Percentiles rank a stretch among this genome's conserved stretches.
Evolutionary conservation across 2,888 invertebrate species (phyloP).

Genomic region (Camptogramma bilineatum): DNA sequence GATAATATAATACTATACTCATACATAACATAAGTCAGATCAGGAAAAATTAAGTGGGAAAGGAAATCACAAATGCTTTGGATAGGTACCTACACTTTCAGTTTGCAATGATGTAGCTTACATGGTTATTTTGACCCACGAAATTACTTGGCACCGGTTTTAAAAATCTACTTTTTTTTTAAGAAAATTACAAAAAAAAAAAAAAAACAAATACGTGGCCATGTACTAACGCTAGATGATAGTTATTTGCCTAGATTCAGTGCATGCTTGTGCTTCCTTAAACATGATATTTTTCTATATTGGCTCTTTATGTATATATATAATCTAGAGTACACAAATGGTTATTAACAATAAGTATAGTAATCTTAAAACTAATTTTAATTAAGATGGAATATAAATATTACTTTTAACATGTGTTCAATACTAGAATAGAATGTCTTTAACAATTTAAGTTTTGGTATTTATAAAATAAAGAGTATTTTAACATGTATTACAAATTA

Average conservation of each 20-base stretch:
- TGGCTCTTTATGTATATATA: neutral
- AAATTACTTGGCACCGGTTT: neutral
- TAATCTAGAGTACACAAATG: constrained; percentile 13
- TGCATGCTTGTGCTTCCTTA: neutral
- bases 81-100: neutral
- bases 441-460: constrained; percentile 15
- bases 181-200: too few relatives aligned
- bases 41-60: too few relatives aligned
- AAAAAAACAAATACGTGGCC: neutral
- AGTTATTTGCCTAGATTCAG: neutral
- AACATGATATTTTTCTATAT: constrained; percentile 13
- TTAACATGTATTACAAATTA: constrained; percentile 20
- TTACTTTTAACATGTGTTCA: constrained; percentile 1
- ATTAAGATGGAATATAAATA: constrained; percentile 20
- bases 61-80: too few relatives aligned
- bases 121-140: neutral
- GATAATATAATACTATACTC: too few relatives aligned
- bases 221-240: neutral
- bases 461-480: constrained; percentile 18
- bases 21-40: too few relatives aligned
- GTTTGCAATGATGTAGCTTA: neutral
- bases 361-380: constrained; percentile 13
- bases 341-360: constrained; percentile 2
- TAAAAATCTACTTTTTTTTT: too few relatives aligned
- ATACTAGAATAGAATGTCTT: constrained; percentile 22